These are phyloP conservation scores for Stichodactyla mertensii DNA, from an alignment of 64 coral and sea anemone species.

Conservation along the genomic window DNA sequence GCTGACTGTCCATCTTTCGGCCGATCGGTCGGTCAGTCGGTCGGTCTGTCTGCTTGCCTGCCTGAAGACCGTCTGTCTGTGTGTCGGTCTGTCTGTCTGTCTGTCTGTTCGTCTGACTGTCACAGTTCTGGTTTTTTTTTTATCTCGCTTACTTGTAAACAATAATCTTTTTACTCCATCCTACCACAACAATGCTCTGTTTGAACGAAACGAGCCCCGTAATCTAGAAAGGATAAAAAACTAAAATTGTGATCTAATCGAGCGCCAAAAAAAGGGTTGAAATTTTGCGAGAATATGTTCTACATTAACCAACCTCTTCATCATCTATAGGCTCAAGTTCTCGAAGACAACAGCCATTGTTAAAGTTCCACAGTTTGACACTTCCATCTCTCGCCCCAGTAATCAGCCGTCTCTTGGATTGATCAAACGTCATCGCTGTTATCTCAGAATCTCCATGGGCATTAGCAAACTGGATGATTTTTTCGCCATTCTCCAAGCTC, in stretches of 20 bases:
- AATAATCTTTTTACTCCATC: conserved; percentile 84
- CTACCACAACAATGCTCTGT: conserved; percentile 91
- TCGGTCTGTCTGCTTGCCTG: no score
- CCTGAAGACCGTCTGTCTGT: no score
- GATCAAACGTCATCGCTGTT: conserved; percentile 95
- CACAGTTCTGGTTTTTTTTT: no score
- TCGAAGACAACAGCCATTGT: conserved; percentile 86
- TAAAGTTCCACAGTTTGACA: conserved; percentile 96
- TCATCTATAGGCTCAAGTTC: conserved; percentile 61
- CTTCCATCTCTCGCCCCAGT: conserved; percentile 85
- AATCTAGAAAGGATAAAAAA: conserved; percentile 29
- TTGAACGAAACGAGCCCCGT: conserved; percentile 88
- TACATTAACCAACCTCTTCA: conserved; percentile 62
- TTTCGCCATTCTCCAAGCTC: conserved; percentile 91
- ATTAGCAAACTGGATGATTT: conserved; percentile 94
- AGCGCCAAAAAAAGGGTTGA: no score
- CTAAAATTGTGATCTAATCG: not conserved
- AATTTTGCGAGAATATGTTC: no score
- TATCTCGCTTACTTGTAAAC: conserved; percentile 63
- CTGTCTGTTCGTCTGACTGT: not conserved
- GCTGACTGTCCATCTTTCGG: no score
- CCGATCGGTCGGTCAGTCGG: no score
- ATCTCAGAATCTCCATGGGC: conserved; percentile 82
- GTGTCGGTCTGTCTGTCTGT: no score
- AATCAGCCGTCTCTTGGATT: conserved; percentile 63